Conservation (phyloP, 92 coral and sea anemone species). For the Epizoanthus rinbou region DNA sequence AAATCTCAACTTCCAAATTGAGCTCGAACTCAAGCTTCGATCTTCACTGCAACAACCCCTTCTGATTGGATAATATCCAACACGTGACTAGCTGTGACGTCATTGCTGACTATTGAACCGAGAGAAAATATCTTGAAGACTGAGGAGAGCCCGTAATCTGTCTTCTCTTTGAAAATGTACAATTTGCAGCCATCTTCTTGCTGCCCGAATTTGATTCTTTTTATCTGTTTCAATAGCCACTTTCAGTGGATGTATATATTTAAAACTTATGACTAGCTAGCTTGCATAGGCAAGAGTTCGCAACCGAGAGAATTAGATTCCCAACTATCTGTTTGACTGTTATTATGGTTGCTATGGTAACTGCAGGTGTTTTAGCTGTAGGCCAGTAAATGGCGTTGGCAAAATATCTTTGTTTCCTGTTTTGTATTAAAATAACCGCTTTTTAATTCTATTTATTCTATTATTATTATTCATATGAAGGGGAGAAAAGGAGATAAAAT, state of each 20-base stretch:
- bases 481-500: too few species aligned
- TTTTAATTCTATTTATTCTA: too few species aligned
- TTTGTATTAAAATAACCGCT: too few species aligned
- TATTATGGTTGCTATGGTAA: constrained; percentile 28
- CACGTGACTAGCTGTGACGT: constrained; percentile 42
- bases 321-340: constrained; percentile 10
- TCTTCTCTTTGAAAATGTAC: neutral
- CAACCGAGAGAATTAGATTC: neutral
- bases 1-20: constrained; percentile 36
- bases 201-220: too few species aligned
- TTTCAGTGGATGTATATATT: neutral
- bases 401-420: too few species aligned
- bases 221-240: neutral
- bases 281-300: neutral
- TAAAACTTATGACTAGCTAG: neutral
- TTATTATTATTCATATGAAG: too few species aligned
- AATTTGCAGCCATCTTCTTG: too few species aligned
- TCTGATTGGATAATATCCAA: constrained; percentile 23
- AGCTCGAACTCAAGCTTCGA: constrained; percentile 44
- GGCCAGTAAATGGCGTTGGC: too few species aligned
- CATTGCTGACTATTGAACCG: neutral
- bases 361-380: neutral
- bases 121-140: neutral
- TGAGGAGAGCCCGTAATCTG: neutral
- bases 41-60: constrained; percentile 2